A percentile compares a stretch with the other conserved stretches of the same genome.
phyloP scores from a whole-genome alignment of 2,113 vertebrate species.

The Syngnathoides biaculeatus region DNA sequence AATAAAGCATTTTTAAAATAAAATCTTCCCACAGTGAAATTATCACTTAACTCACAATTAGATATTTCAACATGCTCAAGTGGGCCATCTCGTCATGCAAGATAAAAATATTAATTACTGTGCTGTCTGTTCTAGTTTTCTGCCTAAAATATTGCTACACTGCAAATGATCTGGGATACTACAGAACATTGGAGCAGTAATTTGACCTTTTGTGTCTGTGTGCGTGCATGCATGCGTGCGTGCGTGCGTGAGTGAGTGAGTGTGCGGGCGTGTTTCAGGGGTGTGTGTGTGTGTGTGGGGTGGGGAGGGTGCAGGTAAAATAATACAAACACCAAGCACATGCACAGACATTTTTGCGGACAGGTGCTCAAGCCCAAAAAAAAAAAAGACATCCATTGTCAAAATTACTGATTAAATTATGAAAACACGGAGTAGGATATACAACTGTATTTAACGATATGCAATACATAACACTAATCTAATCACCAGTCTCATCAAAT shows the following conservation, averaged over 20 bases:
- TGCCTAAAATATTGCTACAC: background rate
- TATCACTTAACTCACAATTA: background rate
- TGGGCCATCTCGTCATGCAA: background rate
- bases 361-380: too few relatives aligned
- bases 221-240: too few relatives aligned
- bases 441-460: too few relatives aligned
- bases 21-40: background rate
- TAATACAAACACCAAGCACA: background rate
- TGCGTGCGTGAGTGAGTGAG: too few relatives aligned
- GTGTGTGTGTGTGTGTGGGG: too few relatives aligned
- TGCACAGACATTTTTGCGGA: too few relatives aligned
- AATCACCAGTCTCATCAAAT: too few relatives aligned
- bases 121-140: background rate
- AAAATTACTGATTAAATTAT: too few relatives aligned
- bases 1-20: background rate
- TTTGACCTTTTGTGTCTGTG: background rate
- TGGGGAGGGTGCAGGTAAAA: slow-evolving; percentile 1
- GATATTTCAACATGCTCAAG: background rate
- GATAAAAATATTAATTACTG: background rate
- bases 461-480: too few relatives aligned
- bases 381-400: too few relatives aligned
- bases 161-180: background rate
- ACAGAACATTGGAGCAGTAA: background rate
- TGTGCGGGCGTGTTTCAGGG: too few relatives aligned
- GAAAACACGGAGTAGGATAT: too few relatives aligned